Evolutionary conservation across 2,888 invertebrate species (phyloP).

Genomic region (Cephus pulcher): DNA sequence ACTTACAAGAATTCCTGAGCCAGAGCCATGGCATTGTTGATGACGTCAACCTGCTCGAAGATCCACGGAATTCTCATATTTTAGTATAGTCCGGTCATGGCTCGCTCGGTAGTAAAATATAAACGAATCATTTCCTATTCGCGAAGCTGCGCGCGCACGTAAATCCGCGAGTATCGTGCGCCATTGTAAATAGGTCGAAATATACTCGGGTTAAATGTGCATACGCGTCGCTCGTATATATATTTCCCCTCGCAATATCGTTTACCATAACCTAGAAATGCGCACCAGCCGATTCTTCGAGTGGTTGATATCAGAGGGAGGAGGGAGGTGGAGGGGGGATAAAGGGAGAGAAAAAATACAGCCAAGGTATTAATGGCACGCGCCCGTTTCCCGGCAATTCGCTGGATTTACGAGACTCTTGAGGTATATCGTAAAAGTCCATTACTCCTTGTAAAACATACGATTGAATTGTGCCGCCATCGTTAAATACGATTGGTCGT

Average conservation of each 20-base stretch:
- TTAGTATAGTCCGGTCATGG: not conserved
- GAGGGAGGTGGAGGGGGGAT: too few species aligned
- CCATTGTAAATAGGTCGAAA: not conserved
- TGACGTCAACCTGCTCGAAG: not conserved
- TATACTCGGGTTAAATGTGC: not conserved
- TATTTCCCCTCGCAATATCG: not conserved
- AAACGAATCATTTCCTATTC: not conserved
- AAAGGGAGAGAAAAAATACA: not conserved
- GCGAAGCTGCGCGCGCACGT: not conserved
- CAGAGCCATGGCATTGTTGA: not conserved
- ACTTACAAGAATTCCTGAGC: not conserved
- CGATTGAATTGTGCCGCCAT: not conserved
- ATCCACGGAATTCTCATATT: not conserved
- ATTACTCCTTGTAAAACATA: not conserved
- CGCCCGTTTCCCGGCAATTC: not conserved
- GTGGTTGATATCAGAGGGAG: not conserved
- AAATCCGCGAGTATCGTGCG: not conserved
- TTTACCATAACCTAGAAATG: not conserved
- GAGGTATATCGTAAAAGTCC: not conserved
- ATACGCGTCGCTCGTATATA: not conserved
- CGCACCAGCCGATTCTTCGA: not conserved
- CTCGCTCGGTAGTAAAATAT: not conserved
- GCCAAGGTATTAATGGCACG: not conserved
- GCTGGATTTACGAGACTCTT: not conserved
- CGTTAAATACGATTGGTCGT: not conserved